These are phyloP conservation scores for Gopherus evgoodei DNA, from an alignment of 2,113 vertebrate species.

Conservation along the genomic window DNA sequence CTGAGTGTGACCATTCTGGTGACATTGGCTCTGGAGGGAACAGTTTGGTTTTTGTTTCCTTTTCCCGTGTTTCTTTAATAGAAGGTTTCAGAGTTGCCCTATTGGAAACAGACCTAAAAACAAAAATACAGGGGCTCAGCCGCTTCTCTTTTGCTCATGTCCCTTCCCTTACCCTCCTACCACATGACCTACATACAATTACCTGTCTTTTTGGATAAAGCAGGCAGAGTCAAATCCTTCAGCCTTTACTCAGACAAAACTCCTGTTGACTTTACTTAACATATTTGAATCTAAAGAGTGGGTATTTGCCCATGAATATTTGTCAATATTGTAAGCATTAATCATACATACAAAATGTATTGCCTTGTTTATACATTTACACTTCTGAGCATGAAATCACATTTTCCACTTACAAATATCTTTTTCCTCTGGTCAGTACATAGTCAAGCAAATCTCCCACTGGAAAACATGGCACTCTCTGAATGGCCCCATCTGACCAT, in stretches of 20 bases:
- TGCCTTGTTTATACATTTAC: neutral
- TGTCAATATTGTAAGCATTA: neutral
- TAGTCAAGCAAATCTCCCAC: neutral
- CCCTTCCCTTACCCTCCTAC: neutral
- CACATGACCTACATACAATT: neutral
- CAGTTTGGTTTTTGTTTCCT: neutral
- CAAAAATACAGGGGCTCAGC: neutral
- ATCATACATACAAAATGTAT: neutral
- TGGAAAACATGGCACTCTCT: neutral
- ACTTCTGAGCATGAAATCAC: neutral
- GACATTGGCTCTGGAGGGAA: neutral
- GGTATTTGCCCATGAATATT: neutral
- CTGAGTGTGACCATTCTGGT: neutral
- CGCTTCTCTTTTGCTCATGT: neutral
- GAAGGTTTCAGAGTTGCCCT: neutral
- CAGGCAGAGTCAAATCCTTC: neutral
- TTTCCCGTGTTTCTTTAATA: rapidly evolving
- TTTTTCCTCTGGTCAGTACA: neutral
- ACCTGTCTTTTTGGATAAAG: neutral
- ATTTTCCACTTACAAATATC: rapidly evolving
- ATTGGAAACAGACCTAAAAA: rapidly evolving
- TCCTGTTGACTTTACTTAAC: neutral
- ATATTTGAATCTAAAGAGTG: neutral
- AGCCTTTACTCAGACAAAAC: neutral
- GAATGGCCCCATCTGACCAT: neutral